These are phyloP conservation scores for Atherix ibis DNA, from an alignment of 2,888 invertebrate species.

Conservation along the genomic window DNA sequence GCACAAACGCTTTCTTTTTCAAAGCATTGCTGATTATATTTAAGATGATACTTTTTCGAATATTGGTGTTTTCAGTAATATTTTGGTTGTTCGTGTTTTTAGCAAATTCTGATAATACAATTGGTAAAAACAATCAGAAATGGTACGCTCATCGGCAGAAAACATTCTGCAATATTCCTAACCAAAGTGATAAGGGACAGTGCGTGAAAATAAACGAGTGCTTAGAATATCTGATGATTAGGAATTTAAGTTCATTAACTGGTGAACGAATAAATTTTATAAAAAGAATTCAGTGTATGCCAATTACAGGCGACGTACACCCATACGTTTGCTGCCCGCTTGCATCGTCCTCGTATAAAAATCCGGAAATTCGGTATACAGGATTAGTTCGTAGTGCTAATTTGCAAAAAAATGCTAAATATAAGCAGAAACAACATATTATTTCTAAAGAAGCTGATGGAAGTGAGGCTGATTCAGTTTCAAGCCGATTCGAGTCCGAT, in stretches of 20 bases:
- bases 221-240: conserved; percentile 23
- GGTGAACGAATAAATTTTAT: conserved; percentile 15
- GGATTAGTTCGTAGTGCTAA: not conserved
- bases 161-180: conserved; percentile 30
- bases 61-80: too few species aligned
- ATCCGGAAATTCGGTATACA: conserved; percentile 20
- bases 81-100: too few species aligned
- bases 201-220: conserved; percentile 22
- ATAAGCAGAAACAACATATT: too few species aligned
- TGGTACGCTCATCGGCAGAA: too few species aligned
- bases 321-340: conserved; percentile 26
- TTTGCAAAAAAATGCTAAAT: too few species aligned
- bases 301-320: conserved; percentile 7
- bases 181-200: conserved; percentile 24
- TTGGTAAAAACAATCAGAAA: too few species aligned
- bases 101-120: too few species aligned
- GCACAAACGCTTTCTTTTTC: too few species aligned
- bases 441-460: conserved; percentile 20
- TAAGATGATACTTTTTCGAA: too few species aligned
- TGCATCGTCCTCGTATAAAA: conserved; percentile 22
- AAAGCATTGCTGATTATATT: too few species aligned
- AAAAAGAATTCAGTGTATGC: conserved; percentile 26
- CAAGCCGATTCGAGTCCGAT: conserved; percentile 16
- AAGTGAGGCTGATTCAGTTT: conserved; percentile 22
- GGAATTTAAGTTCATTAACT: conserved; percentile 21